Evolutionary conservation across 64 coral and sea anemone genomes (phyloP), one percentile per base, ranked within the genome.

Genomic region (Stichodactyla mertensii): DNA sequence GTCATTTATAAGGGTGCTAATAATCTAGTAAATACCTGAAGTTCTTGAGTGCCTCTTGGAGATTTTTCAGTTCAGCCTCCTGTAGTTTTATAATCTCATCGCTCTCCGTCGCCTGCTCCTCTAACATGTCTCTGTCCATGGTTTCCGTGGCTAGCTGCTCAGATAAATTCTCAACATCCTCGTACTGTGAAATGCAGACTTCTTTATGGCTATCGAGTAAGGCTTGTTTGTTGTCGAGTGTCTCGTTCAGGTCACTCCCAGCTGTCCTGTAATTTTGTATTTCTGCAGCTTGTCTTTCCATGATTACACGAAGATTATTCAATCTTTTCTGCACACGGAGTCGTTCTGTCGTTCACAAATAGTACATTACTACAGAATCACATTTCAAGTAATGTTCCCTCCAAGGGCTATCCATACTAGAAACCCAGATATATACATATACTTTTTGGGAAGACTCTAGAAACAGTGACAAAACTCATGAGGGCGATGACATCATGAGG

Each of bases 141-240:
- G 85, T 82, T 27, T 79, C 82, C 28, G 71, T 52, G 66, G 86
- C 51, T 62, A 36, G 31, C 62, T 53, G 28, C 16, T 91, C 86
- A 64, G 54, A 10, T 59, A 97, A 86, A 20, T 14, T 83, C 19
- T 93, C 92, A 9, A 92, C 89, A 16, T 89, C 36, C 27, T 97
- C 92, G 16, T 97, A 83, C 69, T 79, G 91, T 81, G 86, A 52
- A 7, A 97, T 88, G 54, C 89, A 71, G 0, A 86, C 86, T 77
- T 93, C 89, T 83, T 97, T 97, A 16, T 97, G 95, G 11, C 86
- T 78, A 15, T 97, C 89, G 6, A 97, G 78, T 15, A 91, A 52
- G 15, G 13, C 67, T 80, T 91, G 16, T 77, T 84, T 86, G 16
- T 93, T 89, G 80, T 86, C 77, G 16, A 97, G 78, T 57, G 54